Evolutionary conservation across 2,888 invertebrate species (phyloP).

Genomic region (Schizotus pectinicornis): DNA sequence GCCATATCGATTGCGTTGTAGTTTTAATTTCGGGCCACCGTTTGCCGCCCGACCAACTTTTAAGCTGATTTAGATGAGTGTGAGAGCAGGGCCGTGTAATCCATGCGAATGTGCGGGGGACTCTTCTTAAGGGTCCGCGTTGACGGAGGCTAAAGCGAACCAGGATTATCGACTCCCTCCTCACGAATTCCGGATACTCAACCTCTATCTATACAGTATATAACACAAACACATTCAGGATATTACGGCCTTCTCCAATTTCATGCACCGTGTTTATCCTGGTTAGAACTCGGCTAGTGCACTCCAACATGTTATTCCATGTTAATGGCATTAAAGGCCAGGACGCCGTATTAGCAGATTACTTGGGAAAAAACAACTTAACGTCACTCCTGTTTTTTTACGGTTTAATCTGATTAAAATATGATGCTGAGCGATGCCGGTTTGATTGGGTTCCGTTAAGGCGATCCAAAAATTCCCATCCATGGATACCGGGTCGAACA

Average conservation of each 20-base stretch:
- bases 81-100: constrained; percentile 46
- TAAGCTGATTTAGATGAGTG: constrained; percentile 46
- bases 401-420: constrained; percentile 23
- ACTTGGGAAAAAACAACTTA: constrained; percentile 19
- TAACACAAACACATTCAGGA: constrained; percentile 19
- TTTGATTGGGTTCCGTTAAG: constrained; percentile 11
- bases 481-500: too few relatives aligned
- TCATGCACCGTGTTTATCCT: neutral
- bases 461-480: too few relatives aligned
- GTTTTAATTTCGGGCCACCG: constrained; percentile 34
- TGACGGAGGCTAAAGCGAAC: neutral
- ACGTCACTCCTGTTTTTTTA: constrained; percentile 24
- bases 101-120: constrained; percentile 32
- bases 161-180: neutral
- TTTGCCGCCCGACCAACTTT: constrained; percentile 34
- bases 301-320: constrained; percentile 8
- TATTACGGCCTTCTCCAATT: constrained; percentile 20
- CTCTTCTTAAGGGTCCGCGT: neutral
- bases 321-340: constrained; percentile 18
- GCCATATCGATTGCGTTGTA: constrained; percentile 35
- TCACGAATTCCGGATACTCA: neutral
- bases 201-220: neutral
- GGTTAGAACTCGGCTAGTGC: neutral
- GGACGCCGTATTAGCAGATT: constrained; percentile 8
- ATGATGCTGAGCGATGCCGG: constrained; percentile 20